Conservation (phyloP, 2,888 invertebrate species). For the Meteorus cinctellus region DNA sequence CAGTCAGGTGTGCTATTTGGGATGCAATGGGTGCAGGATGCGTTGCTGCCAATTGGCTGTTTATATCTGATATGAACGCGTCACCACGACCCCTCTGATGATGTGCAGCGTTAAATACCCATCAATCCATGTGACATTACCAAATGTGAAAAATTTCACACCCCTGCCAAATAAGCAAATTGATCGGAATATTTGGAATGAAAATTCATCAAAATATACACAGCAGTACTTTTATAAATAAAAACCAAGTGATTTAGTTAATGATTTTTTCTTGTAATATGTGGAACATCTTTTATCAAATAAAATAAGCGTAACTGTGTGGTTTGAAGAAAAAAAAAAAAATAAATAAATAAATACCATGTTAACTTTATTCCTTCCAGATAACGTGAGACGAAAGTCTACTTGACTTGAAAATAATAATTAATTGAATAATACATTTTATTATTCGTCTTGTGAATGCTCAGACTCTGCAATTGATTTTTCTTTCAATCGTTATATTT, state of each 20-base stretch:
- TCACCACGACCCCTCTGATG: too few relatives aligned
- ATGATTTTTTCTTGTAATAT: background rate
- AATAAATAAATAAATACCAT: background rate
- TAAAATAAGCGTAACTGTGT: background rate
- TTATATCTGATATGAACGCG: too few relatives aligned
- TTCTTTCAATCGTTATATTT: too few relatives aligned
- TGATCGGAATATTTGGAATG: background rate
- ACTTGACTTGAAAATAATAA: too few relatives aligned
- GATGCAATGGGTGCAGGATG: background rate
- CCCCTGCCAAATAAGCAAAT: background rate
- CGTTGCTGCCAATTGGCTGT: background rate
- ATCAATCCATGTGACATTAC: background rate
- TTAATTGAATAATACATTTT: too few relatives aligned
- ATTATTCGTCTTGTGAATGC: too few relatives aligned
- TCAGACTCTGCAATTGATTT: too few relatives aligned
- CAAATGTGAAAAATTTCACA: background rate
- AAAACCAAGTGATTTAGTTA: background rate
- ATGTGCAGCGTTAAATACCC: too few relatives aligned
- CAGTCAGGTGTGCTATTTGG: slow-evolving; percentile 54
- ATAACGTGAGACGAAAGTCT: background rate
- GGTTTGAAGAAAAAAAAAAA: background rate
- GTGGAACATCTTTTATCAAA: background rate
- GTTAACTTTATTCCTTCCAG: background rate
- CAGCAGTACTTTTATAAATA: background rate
- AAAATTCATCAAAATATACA: background rate